Evolutionary conservation across 2,113 vertebrate species (phyloP).

Genomic region (Hemiprocne comata): DNA sequence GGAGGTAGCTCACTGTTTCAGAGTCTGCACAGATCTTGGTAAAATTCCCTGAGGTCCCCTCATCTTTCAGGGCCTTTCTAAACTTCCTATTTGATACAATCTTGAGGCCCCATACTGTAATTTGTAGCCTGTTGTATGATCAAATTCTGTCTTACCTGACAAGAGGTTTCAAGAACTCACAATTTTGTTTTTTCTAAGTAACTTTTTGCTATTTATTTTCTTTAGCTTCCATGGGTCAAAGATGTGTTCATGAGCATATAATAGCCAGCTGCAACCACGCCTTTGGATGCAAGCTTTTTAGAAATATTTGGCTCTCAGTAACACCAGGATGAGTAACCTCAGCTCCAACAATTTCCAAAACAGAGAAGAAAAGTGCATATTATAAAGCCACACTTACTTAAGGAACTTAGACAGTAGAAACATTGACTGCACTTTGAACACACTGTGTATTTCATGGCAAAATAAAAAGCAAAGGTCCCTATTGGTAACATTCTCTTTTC

Average conservation of each 20-base stretch:
- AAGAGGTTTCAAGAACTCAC: not conserved
- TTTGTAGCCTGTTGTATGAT: not conserved
- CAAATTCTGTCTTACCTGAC: not conserved
- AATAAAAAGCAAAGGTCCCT: not conserved
- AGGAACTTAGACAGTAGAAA: not conserved
- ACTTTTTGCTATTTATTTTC: not conserved
- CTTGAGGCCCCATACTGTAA: not conserved
- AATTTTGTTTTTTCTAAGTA: not conserved
- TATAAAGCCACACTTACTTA: not conserved
- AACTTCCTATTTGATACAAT: not conserved
- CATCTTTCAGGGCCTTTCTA: not conserved
- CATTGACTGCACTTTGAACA: not conserved
- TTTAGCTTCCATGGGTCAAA: not conserved
- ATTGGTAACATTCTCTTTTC: not conserved
- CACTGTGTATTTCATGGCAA: not conserved
- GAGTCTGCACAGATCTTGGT: not conserved
- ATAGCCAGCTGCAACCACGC: not conserved
- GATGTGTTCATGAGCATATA: not conserved
- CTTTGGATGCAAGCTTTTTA: not conserved
- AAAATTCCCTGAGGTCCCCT: not conserved
- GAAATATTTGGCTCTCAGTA: not conserved
- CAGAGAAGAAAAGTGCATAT: not conserved
- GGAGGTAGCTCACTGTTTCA: rapidly evolving
- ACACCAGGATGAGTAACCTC: not conserved
- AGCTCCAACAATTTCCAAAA: not conserved